Evolutionary conservation across 2,888 invertebrate genomes (phyloP).

Genomic region (Synanthedon andrenaeformis): DNA sequence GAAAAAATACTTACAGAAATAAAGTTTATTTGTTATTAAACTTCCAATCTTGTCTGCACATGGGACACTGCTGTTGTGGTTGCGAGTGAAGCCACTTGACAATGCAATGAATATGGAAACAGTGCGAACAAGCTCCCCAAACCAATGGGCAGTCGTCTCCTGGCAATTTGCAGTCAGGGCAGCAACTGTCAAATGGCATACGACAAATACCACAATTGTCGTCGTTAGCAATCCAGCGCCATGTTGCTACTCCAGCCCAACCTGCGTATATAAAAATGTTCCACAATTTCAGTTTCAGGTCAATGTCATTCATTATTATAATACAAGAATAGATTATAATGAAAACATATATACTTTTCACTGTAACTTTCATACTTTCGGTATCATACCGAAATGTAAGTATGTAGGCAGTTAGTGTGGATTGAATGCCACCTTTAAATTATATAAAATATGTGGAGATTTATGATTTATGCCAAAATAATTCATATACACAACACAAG

Average conservation of each 20-base stretch:
- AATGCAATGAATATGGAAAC: slow-evolving; percentile 99
- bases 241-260: slow-evolving; percentile 96
- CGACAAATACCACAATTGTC: slow-evolving; percentile 99
- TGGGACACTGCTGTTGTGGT: slow-evolving; percentile 90
- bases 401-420: slow-evolving; percentile 1
- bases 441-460: no score
- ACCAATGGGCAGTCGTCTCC: slow-evolving; percentile 98
- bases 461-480: no score
- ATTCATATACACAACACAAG: no score
- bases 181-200: slow-evolving; percentile 98
- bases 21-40: slow-evolving; percentile 81
- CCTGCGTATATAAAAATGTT: slow-evolving; percentile 48
- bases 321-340: background rate
- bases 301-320: background rate
- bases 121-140: slow-evolving; percentile 98
- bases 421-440: no score
- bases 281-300: background rate
- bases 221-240: slow-evolving; percentile 99
- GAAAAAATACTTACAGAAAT: background rate
- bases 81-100: slow-evolving; percentile 99
- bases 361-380: slow-evolving; percentile 71
- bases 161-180: slow-evolving; percentile 96
- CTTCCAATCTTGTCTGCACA: slow-evolving; percentile 99
- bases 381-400: slow-evolving; percentile 10
- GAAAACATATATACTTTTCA: slow-evolving; percentile 70